Percentiles rank a stretch among this genome's conserved stretches.
phyloP scores from a whole-genome alignment of 2,797 vertebrate species.

The Anabacerthia variegaticeps region DNA sequence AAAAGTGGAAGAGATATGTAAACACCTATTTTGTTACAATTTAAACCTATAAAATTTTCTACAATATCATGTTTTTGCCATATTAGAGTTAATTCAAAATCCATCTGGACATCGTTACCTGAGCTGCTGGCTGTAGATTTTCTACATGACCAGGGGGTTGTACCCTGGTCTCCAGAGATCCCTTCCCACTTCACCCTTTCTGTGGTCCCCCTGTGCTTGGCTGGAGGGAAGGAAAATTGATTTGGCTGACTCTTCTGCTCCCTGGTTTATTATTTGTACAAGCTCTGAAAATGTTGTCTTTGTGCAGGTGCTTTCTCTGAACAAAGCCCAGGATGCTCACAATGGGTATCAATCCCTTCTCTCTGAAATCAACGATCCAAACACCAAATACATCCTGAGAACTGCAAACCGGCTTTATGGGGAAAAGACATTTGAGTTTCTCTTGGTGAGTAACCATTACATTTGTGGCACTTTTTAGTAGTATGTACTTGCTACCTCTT shows the following conservation, averaged over 20 bases:
- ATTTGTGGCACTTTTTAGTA: rapidly evolving
- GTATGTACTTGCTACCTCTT: rapidly evolving
- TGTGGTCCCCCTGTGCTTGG: background rate
- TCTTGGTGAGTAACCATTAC: conserved; percentile 75
- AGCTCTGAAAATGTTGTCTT: background rate
- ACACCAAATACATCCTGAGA: conserved; percentile 80
- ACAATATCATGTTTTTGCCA: background rate
- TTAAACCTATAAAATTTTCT: background rate
- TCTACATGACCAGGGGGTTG: background rate
- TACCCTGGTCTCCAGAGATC: background rate
- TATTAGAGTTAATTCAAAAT: background rate
- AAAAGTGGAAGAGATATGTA: background rate
- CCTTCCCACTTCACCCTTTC: background rate
- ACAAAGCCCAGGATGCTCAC: conserved; percentile 43
- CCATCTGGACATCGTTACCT: rapidly evolving
- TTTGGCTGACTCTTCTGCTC: background rate
- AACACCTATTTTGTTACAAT: background rate
- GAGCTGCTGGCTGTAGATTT: rapidly evolving
- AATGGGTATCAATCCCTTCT: conserved; percentile 76
- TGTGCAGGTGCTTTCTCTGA: conserved; percentile 63
- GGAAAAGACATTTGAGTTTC: conserved; percentile 83
- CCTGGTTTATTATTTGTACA: background rate
- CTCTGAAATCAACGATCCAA: conserved; percentile 76
- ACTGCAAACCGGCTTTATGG: conserved; percentile 88
- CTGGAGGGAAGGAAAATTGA: background rate